Evolutionary conservation across 2,888 invertebrate species (phyloP).

Genomic region (Zaprionus lineosus): DNA sequence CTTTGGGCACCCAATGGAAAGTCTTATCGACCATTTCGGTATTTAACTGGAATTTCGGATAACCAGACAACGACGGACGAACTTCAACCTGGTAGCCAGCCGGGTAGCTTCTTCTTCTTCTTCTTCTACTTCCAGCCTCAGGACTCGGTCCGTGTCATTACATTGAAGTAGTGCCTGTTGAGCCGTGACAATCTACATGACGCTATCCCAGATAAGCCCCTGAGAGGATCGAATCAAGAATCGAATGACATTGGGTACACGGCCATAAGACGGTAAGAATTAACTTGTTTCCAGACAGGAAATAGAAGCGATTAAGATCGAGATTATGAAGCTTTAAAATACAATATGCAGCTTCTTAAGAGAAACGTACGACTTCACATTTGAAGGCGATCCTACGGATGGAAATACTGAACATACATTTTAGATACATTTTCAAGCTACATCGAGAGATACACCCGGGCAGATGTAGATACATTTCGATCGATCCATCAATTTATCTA

Average conservation of each 20-base stretch:
- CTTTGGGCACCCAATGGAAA: constrained; percentile 31
- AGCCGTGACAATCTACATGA: constrained; percentile 59
- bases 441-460: no score
- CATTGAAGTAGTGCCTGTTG: constrained; percentile 61
- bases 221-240: constrained; percentile 14
- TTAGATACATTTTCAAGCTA: no score
- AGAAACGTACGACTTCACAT: no score
- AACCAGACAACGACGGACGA: constrained; percentile 18
- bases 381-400: no score
- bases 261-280: no score
- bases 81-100: constrained; percentile 22
- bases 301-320: neutral
- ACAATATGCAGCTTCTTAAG: no score
- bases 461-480: no score
- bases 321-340: neutral
- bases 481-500: no score
- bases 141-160: constrained; percentile 53
- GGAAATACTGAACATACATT: no score
- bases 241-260: no score
- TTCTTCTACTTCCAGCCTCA: constrained; percentile 9
- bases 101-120: constrained; percentile 5
- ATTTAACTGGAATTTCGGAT: constrained; percentile 69
- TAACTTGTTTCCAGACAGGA: no score
- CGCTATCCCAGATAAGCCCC: constrained; percentile 41
- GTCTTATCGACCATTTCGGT: constrained; percentile 58